Percentiles rank a stretch among this genome's conserved stretches.
Conservation (phyloP, 35 echinoderm and acorn worm species). For the Acanthaster planci region DNA sequence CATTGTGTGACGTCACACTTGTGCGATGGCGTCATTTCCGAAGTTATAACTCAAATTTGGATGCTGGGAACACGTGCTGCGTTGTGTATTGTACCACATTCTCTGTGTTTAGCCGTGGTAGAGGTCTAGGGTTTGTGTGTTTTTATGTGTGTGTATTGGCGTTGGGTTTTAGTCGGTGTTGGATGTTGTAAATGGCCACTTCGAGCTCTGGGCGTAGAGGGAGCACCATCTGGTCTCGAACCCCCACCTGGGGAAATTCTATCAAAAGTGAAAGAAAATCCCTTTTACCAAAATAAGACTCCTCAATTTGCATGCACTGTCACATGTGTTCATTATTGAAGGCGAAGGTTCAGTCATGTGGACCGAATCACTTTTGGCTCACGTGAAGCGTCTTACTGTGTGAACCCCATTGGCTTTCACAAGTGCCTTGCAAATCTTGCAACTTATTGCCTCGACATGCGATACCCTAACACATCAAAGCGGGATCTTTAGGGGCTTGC, state of each 20-base stretch:
- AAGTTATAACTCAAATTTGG: background rate
- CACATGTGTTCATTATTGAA: too few species aligned
- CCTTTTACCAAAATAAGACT: background rate
- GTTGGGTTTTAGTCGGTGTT: slow-evolving; percentile 27
- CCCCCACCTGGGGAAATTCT: background rate
- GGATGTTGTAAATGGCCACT: slow-evolving; percentile 88
- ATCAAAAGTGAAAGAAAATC: background rate
- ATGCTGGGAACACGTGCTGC: background rate
- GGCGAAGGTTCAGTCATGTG: too few species aligned
- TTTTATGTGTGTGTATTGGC: slow-evolving; percentile 12
- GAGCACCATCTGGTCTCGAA: slow-evolving; percentile 29
- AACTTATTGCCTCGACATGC: too few species aligned
- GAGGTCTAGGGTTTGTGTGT: slow-evolving; percentile 42
- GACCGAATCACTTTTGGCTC: too few species aligned
- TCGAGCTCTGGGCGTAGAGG: slow-evolving; percentile 76
- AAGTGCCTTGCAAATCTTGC: too few species aligned
- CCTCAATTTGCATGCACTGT: slow-evolving; percentile 11
- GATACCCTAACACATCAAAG: too few species aligned
- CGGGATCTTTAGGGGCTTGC: too few species aligned
- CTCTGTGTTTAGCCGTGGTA: slow-evolving; percentile 4
- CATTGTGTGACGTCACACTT: background rate
- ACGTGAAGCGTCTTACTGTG: too few species aligned
- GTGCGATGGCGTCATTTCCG: background rate
- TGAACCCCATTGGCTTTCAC: too few species aligned
- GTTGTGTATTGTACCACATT: background rate